A percentile compares a stretch with the other conserved stretches of the same genome.
Conservation (phyloP, 2,888 invertebrate genomes). For the Napeogenes sylphis region DNA sequence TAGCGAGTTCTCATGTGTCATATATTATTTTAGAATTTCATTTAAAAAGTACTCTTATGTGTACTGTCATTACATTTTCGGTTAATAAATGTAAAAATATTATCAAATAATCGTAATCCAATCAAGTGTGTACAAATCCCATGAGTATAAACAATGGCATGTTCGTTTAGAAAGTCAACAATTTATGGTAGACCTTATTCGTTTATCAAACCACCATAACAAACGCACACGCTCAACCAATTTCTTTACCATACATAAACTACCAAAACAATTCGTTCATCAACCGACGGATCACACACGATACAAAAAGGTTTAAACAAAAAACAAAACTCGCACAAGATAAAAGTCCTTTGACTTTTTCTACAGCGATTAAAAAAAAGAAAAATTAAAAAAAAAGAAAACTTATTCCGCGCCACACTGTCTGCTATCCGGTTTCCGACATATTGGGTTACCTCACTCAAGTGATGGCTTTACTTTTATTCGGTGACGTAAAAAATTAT, state of each 20-base stretch:
- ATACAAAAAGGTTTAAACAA: slow-evolving; percentile 51
- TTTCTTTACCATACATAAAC: slow-evolving; percentile 39
- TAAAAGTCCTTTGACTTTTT: slow-evolving; percentile 63
- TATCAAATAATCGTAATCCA: too few relatives aligned
- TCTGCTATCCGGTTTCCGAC: slow-evolving; percentile 75
- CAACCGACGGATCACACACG: slow-evolving; percentile 63
- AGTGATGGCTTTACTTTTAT: slow-evolving; percentile 59
- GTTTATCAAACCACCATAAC: slow-evolving; percentile 30
- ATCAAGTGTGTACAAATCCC: too few relatives aligned
- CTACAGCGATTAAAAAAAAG: slow-evolving; percentile 48
- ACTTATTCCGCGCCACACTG: slow-evolving; percentile 74
- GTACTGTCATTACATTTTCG: background rate
- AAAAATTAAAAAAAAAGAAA: slow-evolving; percentile 60
- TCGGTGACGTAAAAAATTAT: slow-evolving; percentile 56
- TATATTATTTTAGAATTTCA: slow-evolving; percentile 15
- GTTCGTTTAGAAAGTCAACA: slow-evolving; percentile 4
- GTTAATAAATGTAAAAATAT: too few relatives aligned
- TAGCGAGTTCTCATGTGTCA: slow-evolving; percentile 18
- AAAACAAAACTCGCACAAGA: slow-evolving; percentile 50
- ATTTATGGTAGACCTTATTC: slow-evolving; percentile 9
- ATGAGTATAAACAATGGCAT: background rate
- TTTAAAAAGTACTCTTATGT: slow-evolving; percentile 8
- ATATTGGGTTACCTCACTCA: slow-evolving; percentile 67
- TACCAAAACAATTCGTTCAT: slow-evolving; percentile 57
- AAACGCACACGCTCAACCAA: slow-evolving; percentile 40